A percentile compares a stretch with the other conserved stretches of the same genome.
Evolutionary conservation across 2,113 vertebrate genomes (phyloP).

Genomic region (Hemicordylus capensis): DNA sequence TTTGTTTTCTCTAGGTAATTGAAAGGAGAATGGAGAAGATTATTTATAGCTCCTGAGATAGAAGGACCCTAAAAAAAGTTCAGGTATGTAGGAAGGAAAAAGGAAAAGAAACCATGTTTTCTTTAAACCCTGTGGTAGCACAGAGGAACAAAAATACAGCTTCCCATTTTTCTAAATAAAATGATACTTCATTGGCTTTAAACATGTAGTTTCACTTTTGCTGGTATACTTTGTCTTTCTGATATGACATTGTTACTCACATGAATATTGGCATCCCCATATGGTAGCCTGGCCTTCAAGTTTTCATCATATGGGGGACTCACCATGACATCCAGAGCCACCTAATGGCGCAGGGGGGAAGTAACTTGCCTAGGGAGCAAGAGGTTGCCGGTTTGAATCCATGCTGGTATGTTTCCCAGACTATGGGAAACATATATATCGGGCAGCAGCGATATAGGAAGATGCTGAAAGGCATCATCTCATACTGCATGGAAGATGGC

Average conservation of each 20-base stretch:
- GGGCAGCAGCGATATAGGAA: too few species aligned
- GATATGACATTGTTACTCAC: background rate
- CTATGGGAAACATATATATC: too few species aligned
- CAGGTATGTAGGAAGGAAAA: background rate
- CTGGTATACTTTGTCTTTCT: background rate
- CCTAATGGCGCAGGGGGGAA: too few species aligned
- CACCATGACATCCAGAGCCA: too few species aligned
- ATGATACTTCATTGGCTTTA: background rate
- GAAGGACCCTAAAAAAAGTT: constrained; percentile 2
- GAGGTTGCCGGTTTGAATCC: too few species aligned
- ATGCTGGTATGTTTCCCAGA: too few species aligned
- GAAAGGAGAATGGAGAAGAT: constrained; percentile 29
- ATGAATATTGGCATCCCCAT: background rate
- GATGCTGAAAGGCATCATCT: too few species aligned
- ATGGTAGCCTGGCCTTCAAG: background rate
- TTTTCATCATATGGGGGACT: too few species aligned
- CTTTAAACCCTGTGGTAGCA: background rate
- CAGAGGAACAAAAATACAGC: background rate
- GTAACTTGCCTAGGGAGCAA: too few species aligned
- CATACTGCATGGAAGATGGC: too few species aligned
- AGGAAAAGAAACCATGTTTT: background rate
- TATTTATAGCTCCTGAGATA: constrained; percentile 18
- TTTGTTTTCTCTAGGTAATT: constrained; percentile 32
- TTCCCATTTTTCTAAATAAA: background rate
- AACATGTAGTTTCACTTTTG: background rate